A percentile compares a stretch with the other conserved stretches of the same genome.
phyloP scores from a whole-genome alignment of 1,140 invertebrate genomes.

The Drosophila nigrodunni region DNA sequence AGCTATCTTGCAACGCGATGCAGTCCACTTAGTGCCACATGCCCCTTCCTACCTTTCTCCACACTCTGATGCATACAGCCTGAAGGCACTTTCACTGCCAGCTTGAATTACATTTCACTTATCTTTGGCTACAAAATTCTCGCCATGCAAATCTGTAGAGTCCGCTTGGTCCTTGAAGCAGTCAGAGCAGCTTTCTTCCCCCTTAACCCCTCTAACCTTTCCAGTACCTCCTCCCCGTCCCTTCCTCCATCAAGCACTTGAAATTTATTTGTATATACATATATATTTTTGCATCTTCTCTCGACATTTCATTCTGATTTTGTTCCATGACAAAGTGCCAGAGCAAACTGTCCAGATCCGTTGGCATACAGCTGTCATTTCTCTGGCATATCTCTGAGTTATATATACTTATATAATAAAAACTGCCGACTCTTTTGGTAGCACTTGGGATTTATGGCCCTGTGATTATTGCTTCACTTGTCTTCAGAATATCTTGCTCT shows the following conservation, averaged over 20 bases:
- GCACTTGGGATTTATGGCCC: conserved; percentile 70
- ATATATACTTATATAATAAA: conserved; percentile 80
- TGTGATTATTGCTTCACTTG: conserved; percentile 81
- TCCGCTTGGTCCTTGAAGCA: conserved; percentile 64
- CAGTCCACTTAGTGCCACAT: conserved; percentile 75
- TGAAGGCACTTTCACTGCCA: conserved; percentile 60
- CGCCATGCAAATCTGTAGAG: conserved; percentile 65
- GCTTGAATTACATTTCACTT: conserved; percentile 54
- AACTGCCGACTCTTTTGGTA: conserved; percentile 61
- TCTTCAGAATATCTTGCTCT: conserved; percentile 53
- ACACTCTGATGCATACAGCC: conserved; percentile 24
- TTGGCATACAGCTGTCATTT: conserved; percentile 59
- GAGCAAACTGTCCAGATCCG: conserved; percentile 51
- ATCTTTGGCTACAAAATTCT: conserved; percentile 49
- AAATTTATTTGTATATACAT: conserved; percentile 53
- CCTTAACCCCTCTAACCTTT: background rate
- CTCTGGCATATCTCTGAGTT: conserved; percentile 70
- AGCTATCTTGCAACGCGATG: conserved; percentile 76
- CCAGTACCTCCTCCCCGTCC: background rate
- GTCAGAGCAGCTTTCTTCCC: conserved; percentile 22
- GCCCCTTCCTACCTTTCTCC: background rate
- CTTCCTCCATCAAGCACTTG: conserved; percentile 51
- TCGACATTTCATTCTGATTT: conserved; percentile 46
- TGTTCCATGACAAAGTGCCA: conserved; percentile 76
- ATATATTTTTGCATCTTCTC: conserved; percentile 69